A percentile compares a stretch with the other conserved stretches of the same genome.
phyloP scores from a whole-genome alignment of 1,140 invertebrate genomes.

The Brachionus plicatilis region DNA sequence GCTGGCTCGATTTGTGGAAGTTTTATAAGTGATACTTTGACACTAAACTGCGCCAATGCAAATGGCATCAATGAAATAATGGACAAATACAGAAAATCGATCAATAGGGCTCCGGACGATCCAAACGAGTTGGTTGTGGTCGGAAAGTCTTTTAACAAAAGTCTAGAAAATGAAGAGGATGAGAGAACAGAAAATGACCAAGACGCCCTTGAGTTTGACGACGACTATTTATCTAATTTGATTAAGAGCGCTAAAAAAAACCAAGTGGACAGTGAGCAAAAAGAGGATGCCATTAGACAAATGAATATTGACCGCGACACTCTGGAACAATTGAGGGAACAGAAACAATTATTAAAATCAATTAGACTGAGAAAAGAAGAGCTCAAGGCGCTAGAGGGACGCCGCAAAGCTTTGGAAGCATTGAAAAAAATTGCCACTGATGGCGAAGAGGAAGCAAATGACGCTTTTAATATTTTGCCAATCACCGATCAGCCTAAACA shows the following conservation, averaged over 20 bases:
- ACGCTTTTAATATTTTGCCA: neutral
- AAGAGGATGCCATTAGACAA: neutral
- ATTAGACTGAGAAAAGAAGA: conserved; percentile 28
- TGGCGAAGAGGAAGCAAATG: neutral
- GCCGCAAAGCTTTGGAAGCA: neutral
- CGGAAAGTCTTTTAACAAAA: neutral
- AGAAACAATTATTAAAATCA: conserved; percentile 4
- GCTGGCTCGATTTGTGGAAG: neutral
- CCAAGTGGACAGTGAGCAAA: neutral
- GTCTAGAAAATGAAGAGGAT: neutral
- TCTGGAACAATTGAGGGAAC: conserved; percentile 14
- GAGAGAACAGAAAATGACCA: conserved; percentile 15
- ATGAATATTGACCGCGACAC: neutral
- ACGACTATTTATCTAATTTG: neutral
- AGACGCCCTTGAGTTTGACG: neutral
- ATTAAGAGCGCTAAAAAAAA: neutral
- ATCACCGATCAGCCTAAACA: neutral
- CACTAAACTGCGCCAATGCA: neutral
- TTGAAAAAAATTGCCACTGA: conserved; percentile 19
- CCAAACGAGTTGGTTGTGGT: conserved; percentile 2
- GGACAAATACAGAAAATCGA: neutral
- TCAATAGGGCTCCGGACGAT: neutral
- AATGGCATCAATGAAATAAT: conserved; percentile 8
- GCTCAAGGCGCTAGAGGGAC: neutral
- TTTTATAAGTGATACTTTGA: conserved; percentile 3